phyloP scores from a whole-genome alignment of 2,888 invertebrate species.

The Dimorphilus gyrociliatus region DNA sequence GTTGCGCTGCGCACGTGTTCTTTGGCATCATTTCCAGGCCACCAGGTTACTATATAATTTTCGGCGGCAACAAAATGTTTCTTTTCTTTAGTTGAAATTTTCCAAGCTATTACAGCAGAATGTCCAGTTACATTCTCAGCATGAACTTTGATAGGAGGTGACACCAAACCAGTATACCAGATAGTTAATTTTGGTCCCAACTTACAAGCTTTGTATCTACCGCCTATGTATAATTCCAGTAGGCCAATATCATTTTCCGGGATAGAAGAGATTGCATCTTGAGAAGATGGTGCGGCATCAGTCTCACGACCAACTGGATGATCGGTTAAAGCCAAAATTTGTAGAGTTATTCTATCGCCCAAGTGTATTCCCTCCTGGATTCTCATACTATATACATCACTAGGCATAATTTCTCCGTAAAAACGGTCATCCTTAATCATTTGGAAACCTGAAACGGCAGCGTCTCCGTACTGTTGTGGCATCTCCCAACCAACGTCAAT shows the following conservation, averaged over 20 bases:
- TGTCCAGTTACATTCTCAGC: slow-evolving; percentile 36
- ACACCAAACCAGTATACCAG: slow-evolving; percentile 33
- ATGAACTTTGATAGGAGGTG: slow-evolving; percentile 31
- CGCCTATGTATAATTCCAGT: slow-evolving; percentile 15
- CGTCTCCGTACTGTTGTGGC: slow-evolving; percentile 34
- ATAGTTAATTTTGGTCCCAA: slow-evolving; percentile 30
- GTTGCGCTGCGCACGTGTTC: slow-evolving; percentile 30
- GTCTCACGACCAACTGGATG: slow-evolving; percentile 37
- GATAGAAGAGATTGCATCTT: too few species aligned
- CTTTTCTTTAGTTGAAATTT: slow-evolving; percentile 19
- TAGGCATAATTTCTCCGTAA: slow-evolving; percentile 33
- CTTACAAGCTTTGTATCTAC: slow-evolving; percentile 29
- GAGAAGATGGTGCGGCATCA: too few species aligned
- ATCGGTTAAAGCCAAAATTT: slow-evolving; percentile 34
- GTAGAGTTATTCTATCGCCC: slow-evolving; percentile 31
- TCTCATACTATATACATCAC: slow-evolving; percentile 28
- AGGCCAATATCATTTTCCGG: slow-evolving; percentile 1
- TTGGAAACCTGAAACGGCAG: slow-evolving; percentile 34
- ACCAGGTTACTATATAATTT: slow-evolving; percentile 37
- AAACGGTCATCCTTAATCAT: slow-evolving; percentile 33
- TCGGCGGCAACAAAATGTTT: slow-evolving; percentile 31
- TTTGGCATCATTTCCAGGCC: slow-evolving; percentile 29
- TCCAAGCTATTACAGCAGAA: slow-evolving; percentile 36
- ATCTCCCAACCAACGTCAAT: slow-evolving; percentile 35
- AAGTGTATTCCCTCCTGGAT: slow-evolving; percentile 30